Evolutionary conservation across 1,140 invertebrate species (phyloP), one percentile per base, ranked within the genome.

Genomic region (Carposina sasakii): DNA sequence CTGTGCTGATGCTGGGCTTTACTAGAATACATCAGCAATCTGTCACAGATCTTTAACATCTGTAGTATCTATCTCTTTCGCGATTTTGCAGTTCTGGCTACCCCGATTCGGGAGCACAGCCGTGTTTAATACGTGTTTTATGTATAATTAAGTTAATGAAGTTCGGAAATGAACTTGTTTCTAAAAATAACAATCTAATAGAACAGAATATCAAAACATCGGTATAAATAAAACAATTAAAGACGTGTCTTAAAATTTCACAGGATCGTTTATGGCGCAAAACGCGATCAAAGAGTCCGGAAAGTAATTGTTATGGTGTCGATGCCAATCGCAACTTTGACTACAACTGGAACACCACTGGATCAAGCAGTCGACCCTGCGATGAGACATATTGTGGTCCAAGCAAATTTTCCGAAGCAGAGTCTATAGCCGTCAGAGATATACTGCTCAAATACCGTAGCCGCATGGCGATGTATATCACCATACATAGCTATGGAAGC

Each of bases 351-450:
- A 83, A 79, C 76, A 78, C 71, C 45, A 57, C 66, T 12, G 93
- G 93, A 2, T 89, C 91, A 1, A 92, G 90, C 28, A 76, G 62
- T 1, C 78, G 85, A 54, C 88, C 89, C 1, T 95, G 93, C 67
- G 64, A 72, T 3, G 89, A 93, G 1, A 90, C 86, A 1, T 95
- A 88, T 69, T 88, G 87, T 19, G 93, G 94, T 0, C 64, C 77
- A 0, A 61, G 59, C 2, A 59, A 91, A 1, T 93, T 93, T 63
- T 94, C 93, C 0, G 94, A 95, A 76, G 71, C 85, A 0, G 93
- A 95, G 72, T 89, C 89, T 0, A 68, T 63, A 17, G 84, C 87
- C 9, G 71, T 93, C 0, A 70, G 87, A 1, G 81, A 90, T 37
- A 86, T 87, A 9, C 52, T 90, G 0, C 44, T 75, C 5, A 54